phyloP scores from a whole-genome alignment of 2,888 invertebrate genomes.

The Heliconius ethilla region DNA sequence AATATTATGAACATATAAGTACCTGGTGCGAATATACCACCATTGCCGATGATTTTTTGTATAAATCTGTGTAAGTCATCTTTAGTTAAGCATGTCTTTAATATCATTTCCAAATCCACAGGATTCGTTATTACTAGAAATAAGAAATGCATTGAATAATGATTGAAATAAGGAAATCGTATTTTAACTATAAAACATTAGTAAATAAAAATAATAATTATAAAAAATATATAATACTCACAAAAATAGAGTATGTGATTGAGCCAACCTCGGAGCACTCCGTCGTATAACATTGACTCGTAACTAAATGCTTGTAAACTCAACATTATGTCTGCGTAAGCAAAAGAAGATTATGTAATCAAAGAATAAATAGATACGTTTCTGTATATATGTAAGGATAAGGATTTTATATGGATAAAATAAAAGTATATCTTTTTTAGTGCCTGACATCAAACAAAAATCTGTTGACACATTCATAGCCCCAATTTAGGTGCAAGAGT shows the following conservation, averaged over 20 bases:
- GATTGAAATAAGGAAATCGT: neutral
- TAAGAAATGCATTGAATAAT: neutral
- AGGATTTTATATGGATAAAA: neutral
- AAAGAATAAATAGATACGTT: too few relatives aligned
- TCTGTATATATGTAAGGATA: too few relatives aligned
- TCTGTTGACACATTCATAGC: too few relatives aligned
- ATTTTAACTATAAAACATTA: too few relatives aligned
- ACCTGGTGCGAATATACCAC: slow-evolving; percentile 52
- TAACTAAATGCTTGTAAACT: slow-evolving; percentile 61
- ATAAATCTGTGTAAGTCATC: slow-evolving; percentile 50
- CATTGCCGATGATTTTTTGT: slow-evolving; percentile 49
- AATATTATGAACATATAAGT: neutral
- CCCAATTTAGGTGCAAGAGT: too few relatives aligned
- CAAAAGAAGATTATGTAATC: neutral
- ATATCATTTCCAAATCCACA: slow-evolving; percentile 62
- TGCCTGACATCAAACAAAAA: too few relatives aligned
- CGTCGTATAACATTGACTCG: slow-evolving; percentile 57
- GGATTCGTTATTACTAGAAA: slow-evolving; percentile 64
- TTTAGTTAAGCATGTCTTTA: slow-evolving; percentile 70
- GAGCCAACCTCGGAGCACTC: slow-evolving; percentile 64
- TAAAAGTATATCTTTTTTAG: neutral
- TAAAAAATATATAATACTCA: slow-evolving; percentile 46
- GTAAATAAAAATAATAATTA: too few relatives aligned
- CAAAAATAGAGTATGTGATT: slow-evolving; percentile 61
- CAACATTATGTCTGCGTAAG: slow-evolving; percentile 67